Evolutionary conservation across 2,797 vertebrate species (phyloP).

Genomic region (Clarias laeviceps): DNA sequence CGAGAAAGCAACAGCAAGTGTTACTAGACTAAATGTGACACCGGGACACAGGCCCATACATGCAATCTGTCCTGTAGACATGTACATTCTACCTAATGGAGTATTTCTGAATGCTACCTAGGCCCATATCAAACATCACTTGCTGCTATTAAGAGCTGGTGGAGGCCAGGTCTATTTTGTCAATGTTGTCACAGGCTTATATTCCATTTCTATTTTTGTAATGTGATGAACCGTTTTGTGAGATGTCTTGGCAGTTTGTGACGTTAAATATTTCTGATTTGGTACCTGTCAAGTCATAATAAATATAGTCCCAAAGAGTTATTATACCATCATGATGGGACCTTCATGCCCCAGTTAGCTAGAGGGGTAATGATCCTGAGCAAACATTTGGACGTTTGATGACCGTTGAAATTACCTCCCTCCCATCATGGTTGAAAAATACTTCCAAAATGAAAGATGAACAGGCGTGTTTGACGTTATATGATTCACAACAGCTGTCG

Average conservation of each 20-base stretch:
- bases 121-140: not conserved
- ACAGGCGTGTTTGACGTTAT: no score
- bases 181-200: not conserved
- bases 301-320: not conserved
- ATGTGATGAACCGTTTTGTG: not conserved
- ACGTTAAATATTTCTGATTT: not conserved
- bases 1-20: not conserved
- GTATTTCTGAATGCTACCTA: not conserved
- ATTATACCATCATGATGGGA: not conserved
- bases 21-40: not conserved
- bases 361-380: not conserved
- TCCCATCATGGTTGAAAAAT: no score
- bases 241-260: not conserved
- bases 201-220: constrained; percentile 5
- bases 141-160: not conserved
- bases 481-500: no score
- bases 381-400: no score
- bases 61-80: not conserved
- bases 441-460: no score
- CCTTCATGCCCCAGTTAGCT: not conserved
- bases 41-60: no score
- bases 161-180: not conserved
- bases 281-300: constrained; percentile 18
- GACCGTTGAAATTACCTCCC: no score
- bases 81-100: not conserved